These are phyloP conservation scores for Epizoanthus stellaris DNA, from an alignment of 92 coral and sea anemone genomes.

Conservation along the genomic window DNA sequence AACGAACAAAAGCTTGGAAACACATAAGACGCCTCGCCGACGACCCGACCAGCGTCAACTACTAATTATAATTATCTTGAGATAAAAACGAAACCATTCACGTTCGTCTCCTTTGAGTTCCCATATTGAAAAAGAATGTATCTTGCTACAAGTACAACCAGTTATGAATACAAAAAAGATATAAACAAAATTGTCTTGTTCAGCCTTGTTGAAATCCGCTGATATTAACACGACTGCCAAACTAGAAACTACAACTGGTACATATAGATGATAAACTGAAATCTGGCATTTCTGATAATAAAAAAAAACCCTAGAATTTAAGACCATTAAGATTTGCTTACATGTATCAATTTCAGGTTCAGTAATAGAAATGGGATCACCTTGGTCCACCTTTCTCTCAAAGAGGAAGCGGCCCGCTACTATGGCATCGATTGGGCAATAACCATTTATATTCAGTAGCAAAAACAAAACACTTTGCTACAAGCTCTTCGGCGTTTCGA, in stretches of 20 bases:
- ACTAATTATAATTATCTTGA: neutral
- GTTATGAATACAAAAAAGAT: too few relatives aligned
- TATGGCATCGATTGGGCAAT: too few relatives aligned
- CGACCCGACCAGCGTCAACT: neutral
- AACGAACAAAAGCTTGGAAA: neutral
- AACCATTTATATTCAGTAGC: too few relatives aligned
- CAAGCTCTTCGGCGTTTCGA: too few relatives aligned
- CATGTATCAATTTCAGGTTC: neutral
- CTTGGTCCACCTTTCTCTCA: neutral
- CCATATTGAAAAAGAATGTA: too few relatives aligned
- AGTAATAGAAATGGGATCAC: neutral
- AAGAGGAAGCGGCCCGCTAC: neutral
- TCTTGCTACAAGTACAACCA: too few relatives aligned
- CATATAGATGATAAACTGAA: neutral
- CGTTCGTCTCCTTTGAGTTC: too few relatives aligned
- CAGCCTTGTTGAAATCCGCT: neutral
- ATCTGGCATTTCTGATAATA: neutral
- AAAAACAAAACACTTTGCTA: too few relatives aligned
- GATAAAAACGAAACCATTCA: too few relatives aligned
- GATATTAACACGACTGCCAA: neutral
- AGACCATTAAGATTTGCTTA: neutral
- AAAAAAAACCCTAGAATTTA: neutral
- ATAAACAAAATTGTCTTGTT: neutral
- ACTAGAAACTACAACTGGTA: neutral
- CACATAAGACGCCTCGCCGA: neutral